Base-by-base conservation (phyloP, 2,888 invertebrate species). In the Amiota mariae region DNA sequence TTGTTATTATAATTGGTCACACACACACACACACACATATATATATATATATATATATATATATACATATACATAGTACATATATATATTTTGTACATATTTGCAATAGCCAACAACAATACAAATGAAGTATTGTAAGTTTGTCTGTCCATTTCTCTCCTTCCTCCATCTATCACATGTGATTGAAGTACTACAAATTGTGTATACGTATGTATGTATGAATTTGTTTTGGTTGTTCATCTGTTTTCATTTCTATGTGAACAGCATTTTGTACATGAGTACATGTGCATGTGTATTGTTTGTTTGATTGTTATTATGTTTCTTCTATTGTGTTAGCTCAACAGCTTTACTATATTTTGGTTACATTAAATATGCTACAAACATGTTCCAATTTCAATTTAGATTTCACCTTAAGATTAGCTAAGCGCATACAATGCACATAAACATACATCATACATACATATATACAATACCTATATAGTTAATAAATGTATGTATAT, bases 351-450 rank as follows among this genome's bases (percentile, higher is more conserved):
- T 13, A 12, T 63, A 46, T 63, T 63, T 63, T 46, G 63, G 63
- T 63, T 63, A 46, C 63, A 24, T 63, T 63, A 63, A 63, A 63
- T 63, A 63, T 63, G 63, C 46, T 63, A 13, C 63, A 36, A 13
- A n/a, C 63, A 46, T 36, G 63, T 63, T 36, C 63, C 12, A 63
- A 63, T 63, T 63, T 63, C 63, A 63, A 63, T 63, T 63, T 63
- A 46, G 63, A 63, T 63, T 63, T 63, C 63, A 63, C 11, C 63
- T 63, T 63, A 24, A 24, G 63, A 63, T 63, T 63, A 63, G 63
- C 63, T 63, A 11, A 12, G 54, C 12, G 54, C 63, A 24, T 59
- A 59, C 15, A 36, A 36, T 36, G 36, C 6, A 36, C 36, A 2
- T 36, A 36, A 54, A 54, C 12, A 54, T 54, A n/a, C 54, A 54